Conservation (phyloP, 2,797 vertebrate species). For the Heteromormyrus szaboi region DNA sequence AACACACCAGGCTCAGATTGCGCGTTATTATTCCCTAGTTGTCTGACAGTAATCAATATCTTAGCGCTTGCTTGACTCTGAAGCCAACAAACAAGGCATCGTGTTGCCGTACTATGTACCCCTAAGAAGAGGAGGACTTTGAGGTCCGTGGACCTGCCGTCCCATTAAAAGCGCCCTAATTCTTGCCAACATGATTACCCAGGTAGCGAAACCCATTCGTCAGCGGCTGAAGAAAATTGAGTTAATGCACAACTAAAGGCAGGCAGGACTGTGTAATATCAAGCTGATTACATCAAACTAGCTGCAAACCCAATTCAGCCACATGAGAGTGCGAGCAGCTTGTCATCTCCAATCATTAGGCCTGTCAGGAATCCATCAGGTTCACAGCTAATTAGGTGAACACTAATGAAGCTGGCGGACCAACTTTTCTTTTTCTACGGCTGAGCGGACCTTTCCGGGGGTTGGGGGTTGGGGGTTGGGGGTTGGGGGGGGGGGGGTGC, state of each 20-base stretch:
- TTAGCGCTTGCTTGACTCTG: conserved; percentile 55
- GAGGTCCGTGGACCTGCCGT: conserved; percentile 57
- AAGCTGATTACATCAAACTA: conserved; percentile 98
- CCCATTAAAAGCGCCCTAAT: conserved; percentile 77
- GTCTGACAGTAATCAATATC: conserved; percentile 47
- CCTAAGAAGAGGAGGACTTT: conserved; percentile 51
- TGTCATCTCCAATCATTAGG: conserved; percentile 99
- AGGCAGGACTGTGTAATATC: conserved; percentile 93
- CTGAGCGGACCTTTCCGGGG: conserved; percentile 82
- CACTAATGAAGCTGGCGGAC: conserved; percentile 99
- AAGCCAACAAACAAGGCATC: conserved; percentile 54
- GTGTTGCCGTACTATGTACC: conserved; percentile 60
- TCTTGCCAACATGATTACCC: conserved; percentile 85
- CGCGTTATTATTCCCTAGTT: conserved; percentile 38
- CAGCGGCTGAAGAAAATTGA: conserved; percentile 89
- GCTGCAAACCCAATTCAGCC: conserved; percentile 96
- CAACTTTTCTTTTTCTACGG: conserved; percentile 94
- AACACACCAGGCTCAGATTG: conserved; percentile 29
- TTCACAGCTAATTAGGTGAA: conserved; percentile 98
- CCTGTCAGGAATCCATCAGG: conserved; percentile 99
- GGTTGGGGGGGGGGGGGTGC: conserved; percentile 48
- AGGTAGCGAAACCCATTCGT: conserved; percentile 87
- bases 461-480: conserved; percentile 50
- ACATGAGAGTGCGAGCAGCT: conserved; percentile 92
- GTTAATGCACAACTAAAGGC: conserved; percentile 88